These are phyloP conservation scores for Pygoscelis antarcticus DNA, from an alignment of 2,113 vertebrate species.

Conservation along the genomic window DNA sequence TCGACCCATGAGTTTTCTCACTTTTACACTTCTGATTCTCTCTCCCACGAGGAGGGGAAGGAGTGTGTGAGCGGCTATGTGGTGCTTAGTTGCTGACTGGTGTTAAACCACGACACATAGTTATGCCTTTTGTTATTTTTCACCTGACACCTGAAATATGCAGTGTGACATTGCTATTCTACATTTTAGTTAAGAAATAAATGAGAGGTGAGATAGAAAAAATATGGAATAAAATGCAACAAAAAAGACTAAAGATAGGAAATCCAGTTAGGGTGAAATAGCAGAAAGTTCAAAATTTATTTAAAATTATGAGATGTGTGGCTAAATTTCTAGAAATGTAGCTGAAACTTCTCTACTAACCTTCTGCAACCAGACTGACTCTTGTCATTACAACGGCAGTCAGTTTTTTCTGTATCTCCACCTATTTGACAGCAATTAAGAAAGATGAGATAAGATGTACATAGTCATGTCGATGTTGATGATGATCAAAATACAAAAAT, in stretches of 20 bases:
- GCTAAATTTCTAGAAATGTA: not conserved
- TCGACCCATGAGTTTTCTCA: not conserved
- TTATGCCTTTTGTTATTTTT: not conserved
- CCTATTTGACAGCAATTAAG: not conserved
- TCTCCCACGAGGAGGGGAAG: not conserved
- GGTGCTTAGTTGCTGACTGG: not conserved
- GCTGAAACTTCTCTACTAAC: not conserved
- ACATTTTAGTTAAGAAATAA: not conserved
- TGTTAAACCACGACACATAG: not conserved
- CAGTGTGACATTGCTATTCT: not conserved
- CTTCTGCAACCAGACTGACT: not conserved
- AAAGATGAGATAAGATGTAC: not conserved
- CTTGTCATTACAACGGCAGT: not conserved
- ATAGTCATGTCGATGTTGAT: not conserved
- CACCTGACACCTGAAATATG: not conserved
- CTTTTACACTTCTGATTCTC: not conserved
- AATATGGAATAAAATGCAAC: not conserved
- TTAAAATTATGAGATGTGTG: not conserved
- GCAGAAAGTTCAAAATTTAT: not conserved
- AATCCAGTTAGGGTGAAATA: not conserved
- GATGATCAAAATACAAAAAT: not conserved
- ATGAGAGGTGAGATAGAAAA: not conserved
- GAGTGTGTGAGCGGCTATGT: not conserved
- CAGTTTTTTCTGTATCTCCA: not conserved
- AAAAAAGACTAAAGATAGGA: not conserved